phyloP scores from a whole-genome alignment of 2,113 vertebrate species.

The Trichechus manatus region DNA sequence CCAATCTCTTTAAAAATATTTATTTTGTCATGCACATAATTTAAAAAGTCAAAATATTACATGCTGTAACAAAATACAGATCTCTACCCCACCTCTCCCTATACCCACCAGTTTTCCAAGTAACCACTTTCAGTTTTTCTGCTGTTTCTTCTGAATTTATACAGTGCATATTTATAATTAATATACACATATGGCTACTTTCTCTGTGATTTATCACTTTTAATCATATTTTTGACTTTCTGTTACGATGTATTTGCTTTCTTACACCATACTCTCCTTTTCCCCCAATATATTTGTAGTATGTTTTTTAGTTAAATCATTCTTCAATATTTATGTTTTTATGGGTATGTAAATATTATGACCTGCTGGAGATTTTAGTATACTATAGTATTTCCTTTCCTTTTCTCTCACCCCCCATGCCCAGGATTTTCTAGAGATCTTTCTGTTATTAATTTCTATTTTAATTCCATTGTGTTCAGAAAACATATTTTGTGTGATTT shows the following conservation, averaged over 20 bases:
- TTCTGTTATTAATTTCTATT: constrained; percentile 26
- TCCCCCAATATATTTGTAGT: not conserved
- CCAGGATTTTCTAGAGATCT: constrained; percentile 24
- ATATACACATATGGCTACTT: not conserved
- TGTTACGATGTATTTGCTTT: constrained; percentile 28
- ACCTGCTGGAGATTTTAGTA: not conserved
- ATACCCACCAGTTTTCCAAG: not conserved
- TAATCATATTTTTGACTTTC: not conserved
- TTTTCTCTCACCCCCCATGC: not conserved
- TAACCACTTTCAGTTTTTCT: not conserved
- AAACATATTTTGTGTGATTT: not conserved
- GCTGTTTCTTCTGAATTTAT: not conserved
- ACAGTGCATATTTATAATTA: not conserved
- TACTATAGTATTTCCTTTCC: not conserved
- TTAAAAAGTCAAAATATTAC: not conserved
- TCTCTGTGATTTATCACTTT: constrained; percentile 25
- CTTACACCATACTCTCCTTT: not conserved
- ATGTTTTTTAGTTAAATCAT: constrained; percentile 49
- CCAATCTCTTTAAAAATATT: not conserved
- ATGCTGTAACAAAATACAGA: not conserved
- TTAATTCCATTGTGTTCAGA: constrained; percentile 16
- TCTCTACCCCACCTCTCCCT: not conserved
- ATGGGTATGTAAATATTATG: not conserved
- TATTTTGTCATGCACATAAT: not conserved
- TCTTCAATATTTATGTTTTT: not conserved